Conservation (phyloP, 2,113 vertebrate species). For the Hippocampus mohnikei region DNA sequence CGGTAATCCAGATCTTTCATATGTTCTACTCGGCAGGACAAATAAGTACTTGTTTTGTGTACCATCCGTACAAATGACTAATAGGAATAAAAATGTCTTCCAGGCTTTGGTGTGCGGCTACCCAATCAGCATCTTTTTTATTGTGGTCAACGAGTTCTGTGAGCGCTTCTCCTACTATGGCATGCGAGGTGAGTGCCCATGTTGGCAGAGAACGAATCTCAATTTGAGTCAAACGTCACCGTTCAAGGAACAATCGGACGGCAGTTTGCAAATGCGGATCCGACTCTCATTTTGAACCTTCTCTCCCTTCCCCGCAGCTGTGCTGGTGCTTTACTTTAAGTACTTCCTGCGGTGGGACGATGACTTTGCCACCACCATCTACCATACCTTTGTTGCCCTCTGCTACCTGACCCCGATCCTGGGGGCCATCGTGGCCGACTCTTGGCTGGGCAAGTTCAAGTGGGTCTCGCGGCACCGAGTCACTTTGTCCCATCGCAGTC, state of each 20-base stretch:
- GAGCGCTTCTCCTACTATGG: slow-evolving; percentile 99
- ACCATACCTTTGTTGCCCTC: slow-evolving; percentile 89
- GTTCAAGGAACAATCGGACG: not conserved
- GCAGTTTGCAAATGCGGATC: not conserved
- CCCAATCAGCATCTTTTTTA: slow-evolving; percentile 93
- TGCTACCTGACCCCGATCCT: slow-evolving; percentile 92
- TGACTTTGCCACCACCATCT: slow-evolving; percentile 84
- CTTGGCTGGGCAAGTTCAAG: slow-evolving; percentile 97
- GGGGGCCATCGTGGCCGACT: slow-evolving; percentile 89
- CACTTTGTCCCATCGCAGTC: slow-evolving; percentile 1
- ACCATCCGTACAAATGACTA: not conserved
- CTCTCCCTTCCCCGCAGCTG: slow-evolving; percentile 66
- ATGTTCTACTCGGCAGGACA: not conserved
- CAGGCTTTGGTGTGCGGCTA: slow-evolving; percentile 70
- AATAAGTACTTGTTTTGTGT: not conserved
- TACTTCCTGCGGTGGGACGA: slow-evolving; percentile 85
- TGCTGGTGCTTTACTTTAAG: slow-evolving; percentile 89
- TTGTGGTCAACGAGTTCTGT: slow-evolving; percentile 94
- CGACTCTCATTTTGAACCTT: not conserved
- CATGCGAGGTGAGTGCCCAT: slow-evolving; percentile 81
- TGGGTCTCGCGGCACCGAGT: slow-evolving; percentile 61
- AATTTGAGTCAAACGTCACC: not conserved
- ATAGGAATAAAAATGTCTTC: not conserved
- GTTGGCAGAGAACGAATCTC: not conserved
- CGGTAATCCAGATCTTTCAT: not conserved